phyloP scores from a whole-genome alignment of 2,797 vertebrate genomes.

The Phoxinus dragarum region DNA sequence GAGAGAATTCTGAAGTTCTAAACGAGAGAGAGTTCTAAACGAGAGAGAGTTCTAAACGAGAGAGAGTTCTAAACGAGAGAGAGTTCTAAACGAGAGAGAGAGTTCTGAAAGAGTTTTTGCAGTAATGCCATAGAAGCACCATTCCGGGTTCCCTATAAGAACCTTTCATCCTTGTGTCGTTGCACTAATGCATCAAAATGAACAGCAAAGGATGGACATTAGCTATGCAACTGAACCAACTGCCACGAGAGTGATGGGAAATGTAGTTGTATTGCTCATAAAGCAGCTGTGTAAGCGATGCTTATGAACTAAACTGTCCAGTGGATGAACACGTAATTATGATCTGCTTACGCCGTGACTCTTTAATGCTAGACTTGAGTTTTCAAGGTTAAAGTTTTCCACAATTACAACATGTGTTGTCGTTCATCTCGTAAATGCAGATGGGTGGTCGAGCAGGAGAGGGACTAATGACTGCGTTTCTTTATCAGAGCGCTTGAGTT shows the following conservation, averaged over 20 bases:
- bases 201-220: not conserved
- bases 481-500: not conserved
- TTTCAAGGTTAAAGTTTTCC: not conserved
- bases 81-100: too few relatives aligned
- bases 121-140: too few relatives aligned
- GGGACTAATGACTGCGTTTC: not conserved
- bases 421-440: not conserved
- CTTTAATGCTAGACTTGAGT: not conserved
- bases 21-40: too few relatives aligned
- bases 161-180: not conserved
- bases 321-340: not conserved
- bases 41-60: too few relatives aligned
- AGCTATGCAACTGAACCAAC: not conserved
- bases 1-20: not conserved
- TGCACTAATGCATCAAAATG: not conserved
- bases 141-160: too few relatives aligned
- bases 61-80: too few relatives aligned
- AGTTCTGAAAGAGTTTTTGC: not conserved
- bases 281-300: too few relatives aligned
- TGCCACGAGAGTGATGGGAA: too few relatives aligned
- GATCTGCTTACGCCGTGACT: not conserved
- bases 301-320: too few relatives aligned
- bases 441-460: too few relatives aligned
- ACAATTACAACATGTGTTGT: constrained; percentile 7
- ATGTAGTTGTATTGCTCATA: too few relatives aligned